These are phyloP conservation scores for Pachyuromys duprasi DNA, from an alignment of 2,797 vertebrate genomes.

Conservation along the genomic window DNA sequence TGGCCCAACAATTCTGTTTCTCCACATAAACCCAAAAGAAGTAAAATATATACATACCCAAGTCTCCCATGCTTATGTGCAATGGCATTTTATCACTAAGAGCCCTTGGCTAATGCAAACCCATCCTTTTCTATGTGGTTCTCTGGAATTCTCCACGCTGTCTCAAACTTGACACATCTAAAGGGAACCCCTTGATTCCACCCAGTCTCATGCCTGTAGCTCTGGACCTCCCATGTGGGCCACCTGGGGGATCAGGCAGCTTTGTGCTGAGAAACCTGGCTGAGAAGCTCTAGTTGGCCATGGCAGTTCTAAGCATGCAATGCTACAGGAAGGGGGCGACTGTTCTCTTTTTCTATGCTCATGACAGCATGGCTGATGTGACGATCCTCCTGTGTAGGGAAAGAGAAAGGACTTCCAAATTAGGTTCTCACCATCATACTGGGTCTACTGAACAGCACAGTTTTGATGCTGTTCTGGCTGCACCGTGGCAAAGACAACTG, in stretches of 20 bases:
- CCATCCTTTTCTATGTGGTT: not conserved
- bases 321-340: not conserved
- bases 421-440: not conserved
- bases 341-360: not conserved
- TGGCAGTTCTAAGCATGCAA: not conserved
- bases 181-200: not conserved
- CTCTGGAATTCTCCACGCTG: not conserved
- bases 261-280: not conserved
- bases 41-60: not conserved
- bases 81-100: not conserved
- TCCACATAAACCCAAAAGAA: not conserved
- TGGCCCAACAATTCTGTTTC: not conserved
- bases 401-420: not conserved
- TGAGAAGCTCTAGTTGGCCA: not conserved
- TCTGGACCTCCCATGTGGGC: not conserved
- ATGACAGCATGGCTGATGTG: not conserved
- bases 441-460: fast-evolving
- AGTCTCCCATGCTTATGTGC: not conserved
- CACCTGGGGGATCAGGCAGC: not conserved
- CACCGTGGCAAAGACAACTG: not conserved
- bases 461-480: not conserved
- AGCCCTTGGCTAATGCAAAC: not conserved
- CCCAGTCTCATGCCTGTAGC: not conserved
- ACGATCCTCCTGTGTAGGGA: not conserved
- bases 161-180: not conserved